Conservation (phyloP, 2,797 vertebrate genomes). For the Eidolon dupreanum region DNA sequence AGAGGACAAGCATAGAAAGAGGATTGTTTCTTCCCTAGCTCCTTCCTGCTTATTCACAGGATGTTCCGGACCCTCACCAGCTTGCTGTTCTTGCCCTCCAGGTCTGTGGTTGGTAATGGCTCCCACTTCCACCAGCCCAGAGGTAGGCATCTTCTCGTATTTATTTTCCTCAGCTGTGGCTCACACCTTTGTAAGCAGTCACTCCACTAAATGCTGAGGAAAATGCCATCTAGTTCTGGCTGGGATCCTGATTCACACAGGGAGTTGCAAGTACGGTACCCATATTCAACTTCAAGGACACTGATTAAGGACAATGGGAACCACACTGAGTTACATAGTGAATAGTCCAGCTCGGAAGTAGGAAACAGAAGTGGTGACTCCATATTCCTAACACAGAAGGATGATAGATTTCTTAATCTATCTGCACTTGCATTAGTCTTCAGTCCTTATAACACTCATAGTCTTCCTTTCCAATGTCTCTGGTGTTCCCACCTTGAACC, state of each 20-base stretch:
- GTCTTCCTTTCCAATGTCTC: not conserved
- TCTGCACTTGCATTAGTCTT: not conserved
- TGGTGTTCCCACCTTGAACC: not conserved
- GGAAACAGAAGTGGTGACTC: not conserved
- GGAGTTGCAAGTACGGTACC: not conserved
- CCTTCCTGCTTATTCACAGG: too few species aligned
- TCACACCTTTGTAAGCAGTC: not conserved
- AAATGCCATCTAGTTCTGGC: not conserved
- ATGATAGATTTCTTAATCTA: not conserved
- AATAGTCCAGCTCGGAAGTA: not conserved
- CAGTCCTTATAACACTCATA: not conserved
- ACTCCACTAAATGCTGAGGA: not conserved
- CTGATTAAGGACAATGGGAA: constrained; percentile 2
- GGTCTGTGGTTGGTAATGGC: not conserved
- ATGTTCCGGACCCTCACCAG: not conserved
- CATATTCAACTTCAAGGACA: constrained; percentile 22
- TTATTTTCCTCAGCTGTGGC: not conserved
- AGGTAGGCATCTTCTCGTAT: not conserved
- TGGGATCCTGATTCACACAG: not conserved
- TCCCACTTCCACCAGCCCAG: not conserved
- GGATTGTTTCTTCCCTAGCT: not conserved
- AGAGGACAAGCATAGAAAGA: not conserved
- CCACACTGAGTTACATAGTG: not conserved
- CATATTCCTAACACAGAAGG: not conserved
- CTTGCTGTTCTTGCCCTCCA: not conserved